Conservation (phyloP, 2,113 vertebrate species). For the Macaca mulatta region DNA sequence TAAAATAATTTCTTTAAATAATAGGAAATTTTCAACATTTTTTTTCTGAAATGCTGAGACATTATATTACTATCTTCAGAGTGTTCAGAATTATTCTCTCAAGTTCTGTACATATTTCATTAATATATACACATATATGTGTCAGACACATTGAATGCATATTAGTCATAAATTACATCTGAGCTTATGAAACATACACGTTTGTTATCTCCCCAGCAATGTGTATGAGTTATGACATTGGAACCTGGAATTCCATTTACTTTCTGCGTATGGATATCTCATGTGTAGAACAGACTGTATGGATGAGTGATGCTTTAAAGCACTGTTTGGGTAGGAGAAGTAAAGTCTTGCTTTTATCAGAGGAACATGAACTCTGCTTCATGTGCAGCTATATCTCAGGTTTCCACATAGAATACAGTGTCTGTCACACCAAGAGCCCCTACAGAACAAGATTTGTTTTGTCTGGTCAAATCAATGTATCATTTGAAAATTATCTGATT, state of each 20-base stretch:
- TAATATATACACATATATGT: background rate
- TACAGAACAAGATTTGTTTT: background rate
- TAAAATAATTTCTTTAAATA: background rate
- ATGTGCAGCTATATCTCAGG: background rate
- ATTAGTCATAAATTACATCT: conserved; percentile 4
- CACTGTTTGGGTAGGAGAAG: background rate
- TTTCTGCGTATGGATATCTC: background rate
- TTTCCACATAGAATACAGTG: background rate
- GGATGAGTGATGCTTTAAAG: conserved; percentile 13
- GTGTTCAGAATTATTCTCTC: conserved; percentile 14
- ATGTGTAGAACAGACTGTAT: background rate
- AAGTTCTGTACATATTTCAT: background rate
- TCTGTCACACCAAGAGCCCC: background rate
- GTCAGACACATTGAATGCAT: background rate
- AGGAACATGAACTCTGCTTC: background rate
- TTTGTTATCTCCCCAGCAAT: background rate
- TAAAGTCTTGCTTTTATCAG: background rate
- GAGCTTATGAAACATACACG: background rate
- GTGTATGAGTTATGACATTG: background rate
- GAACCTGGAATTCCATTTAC: background rate
- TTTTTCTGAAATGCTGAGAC: background rate
- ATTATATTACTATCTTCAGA: background rate
- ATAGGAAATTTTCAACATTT: background rate
- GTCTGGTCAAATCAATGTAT: background rate
- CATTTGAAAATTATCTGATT: conserved; percentile 39